Evolutionary conservation across 2,888 invertebrate species (phyloP).

Genomic region (Geophilus truncorum): DNA sequence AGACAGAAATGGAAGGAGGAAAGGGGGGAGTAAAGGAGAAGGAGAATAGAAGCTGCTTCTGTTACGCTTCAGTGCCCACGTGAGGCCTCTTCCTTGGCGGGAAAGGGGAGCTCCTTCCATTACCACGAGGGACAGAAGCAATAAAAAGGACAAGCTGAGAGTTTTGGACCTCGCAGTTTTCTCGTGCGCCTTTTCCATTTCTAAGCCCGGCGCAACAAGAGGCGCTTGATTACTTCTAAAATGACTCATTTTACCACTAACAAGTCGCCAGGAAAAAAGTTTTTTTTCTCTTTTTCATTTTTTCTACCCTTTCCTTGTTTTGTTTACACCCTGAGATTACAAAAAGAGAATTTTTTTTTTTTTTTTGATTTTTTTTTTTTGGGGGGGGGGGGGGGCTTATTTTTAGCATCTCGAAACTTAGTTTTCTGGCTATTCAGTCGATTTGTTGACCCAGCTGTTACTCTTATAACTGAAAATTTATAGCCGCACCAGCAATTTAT

Average conservation of each 20-base stretch:
- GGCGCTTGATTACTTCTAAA: slow-evolving; percentile 8
- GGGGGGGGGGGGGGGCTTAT: too few species aligned
- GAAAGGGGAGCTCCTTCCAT: slow-evolving; percentile 4
- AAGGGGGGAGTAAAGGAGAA: neutral
- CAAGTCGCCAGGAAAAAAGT: neutral
- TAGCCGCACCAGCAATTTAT: neutral
- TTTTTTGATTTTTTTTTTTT: neutral
- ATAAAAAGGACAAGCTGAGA: slow-evolving; percentile 27
- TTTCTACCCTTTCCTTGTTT: neutral
- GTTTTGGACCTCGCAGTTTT: neutral
- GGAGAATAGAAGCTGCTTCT: slow-evolving; percentile 12
- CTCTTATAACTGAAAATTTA: neutral
- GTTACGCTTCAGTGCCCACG: neutral
- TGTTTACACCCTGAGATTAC: neutral
- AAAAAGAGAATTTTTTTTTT: neutral
- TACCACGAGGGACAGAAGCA: slow-evolving; percentile 25
- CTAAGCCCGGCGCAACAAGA: neutral
- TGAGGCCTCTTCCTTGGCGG: slow-evolving; percentile 13
- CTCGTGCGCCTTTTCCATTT: slow-evolving; percentile 1
- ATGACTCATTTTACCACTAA: slow-evolving; percentile 4
- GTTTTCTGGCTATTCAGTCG: neutral
- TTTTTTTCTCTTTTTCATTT: neutral
- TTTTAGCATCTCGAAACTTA: neutral
- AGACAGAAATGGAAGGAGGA: slow-evolving; percentile 23
- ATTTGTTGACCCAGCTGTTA: slow-evolving; percentile 3